phyloP scores from a whole-genome alignment of 64 coral and sea anemone genomes.

The Hydrozoanthus tunicans region DNA sequence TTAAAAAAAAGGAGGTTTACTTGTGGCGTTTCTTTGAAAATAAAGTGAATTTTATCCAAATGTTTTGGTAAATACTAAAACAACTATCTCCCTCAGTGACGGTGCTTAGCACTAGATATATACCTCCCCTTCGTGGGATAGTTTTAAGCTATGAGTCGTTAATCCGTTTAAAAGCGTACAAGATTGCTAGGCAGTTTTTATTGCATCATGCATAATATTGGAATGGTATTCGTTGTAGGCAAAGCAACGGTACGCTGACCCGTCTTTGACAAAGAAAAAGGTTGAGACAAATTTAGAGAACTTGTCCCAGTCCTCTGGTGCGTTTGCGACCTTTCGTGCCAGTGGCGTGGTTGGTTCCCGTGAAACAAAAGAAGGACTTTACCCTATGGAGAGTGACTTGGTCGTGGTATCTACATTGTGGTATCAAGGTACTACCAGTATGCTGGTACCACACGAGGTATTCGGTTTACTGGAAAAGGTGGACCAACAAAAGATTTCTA shows the following conservation, averaged over 20 bases:
- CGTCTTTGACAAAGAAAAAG: background rate
- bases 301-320: background rate
- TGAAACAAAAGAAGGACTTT: background rate
- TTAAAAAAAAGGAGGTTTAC: too few species aligned
- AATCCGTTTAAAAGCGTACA: too few species aligned
- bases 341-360: conserved; percentile 11
- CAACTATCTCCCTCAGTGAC: too few species aligned
- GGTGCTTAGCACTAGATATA: too few species aligned
- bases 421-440: background rate
- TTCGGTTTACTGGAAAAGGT: conserved; percentile 47
- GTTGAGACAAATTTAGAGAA: conserved; percentile 1
- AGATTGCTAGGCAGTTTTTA: too few species aligned
- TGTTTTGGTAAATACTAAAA: too few species aligned
- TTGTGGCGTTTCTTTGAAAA: too few species aligned
- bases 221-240: background rate
- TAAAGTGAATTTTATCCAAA: too few species aligned
- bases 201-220: background rate
- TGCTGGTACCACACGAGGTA: background rate
- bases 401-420: conserved; percentile 9
- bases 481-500: background rate
- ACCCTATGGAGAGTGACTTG: conserved; percentile 36
- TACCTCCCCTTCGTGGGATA: too few species aligned
- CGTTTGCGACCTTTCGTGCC: conserved; percentile 12
- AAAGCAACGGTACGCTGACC: conserved; percentile 10
- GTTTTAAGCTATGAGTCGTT: too few species aligned